Evolutionary conservation across 2,797 vertebrate genomes (phyloP).

Genomic region (Anomalospiza imberbis): DNA sequence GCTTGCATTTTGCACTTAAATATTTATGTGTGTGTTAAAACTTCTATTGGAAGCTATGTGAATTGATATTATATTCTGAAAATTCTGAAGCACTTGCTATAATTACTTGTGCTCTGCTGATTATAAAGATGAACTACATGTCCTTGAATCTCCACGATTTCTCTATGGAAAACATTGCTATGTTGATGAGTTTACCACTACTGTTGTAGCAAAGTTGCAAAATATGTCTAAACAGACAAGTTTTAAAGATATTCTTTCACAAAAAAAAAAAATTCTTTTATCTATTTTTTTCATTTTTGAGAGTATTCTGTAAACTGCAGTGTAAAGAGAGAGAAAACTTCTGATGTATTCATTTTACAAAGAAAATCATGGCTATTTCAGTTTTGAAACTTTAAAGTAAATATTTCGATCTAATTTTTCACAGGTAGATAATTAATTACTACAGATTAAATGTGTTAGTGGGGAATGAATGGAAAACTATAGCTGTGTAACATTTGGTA

Average conservation of each 20-base stretch:
- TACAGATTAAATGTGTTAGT: constrained; percentile 18
- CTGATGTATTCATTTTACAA: not conserved
- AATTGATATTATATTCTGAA: not conserved
- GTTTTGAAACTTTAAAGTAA: constrained; percentile 1
- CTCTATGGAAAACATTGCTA: not conserved
- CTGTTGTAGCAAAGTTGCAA: not conserved
- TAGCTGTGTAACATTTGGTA: constrained; percentile 70
- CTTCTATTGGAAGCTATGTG: not conserved
- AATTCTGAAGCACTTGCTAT: not conserved
- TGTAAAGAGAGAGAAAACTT: not conserved
- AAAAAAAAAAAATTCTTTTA: not conserved
- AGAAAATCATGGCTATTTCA: not conserved
- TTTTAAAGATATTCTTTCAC: not conserved
- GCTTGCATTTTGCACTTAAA: not conserved
- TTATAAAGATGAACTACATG: not conserved
- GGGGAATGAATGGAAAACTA: constrained; percentile 17
- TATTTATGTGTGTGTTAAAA: not conserved
- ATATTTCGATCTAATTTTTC: constrained; percentile 18
- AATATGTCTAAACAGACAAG: not conserved
- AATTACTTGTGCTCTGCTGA: not conserved
- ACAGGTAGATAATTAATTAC: constrained; percentile 32
- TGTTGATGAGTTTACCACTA: not conserved
- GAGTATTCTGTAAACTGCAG: not conserved
- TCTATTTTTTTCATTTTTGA: not conserved
- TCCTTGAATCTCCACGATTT: not conserved